These are phyloP conservation scores for Centrocercus urophasianus DNA, from an alignment of 2,113 vertebrate genomes.

Conservation along the genomic window DNA sequence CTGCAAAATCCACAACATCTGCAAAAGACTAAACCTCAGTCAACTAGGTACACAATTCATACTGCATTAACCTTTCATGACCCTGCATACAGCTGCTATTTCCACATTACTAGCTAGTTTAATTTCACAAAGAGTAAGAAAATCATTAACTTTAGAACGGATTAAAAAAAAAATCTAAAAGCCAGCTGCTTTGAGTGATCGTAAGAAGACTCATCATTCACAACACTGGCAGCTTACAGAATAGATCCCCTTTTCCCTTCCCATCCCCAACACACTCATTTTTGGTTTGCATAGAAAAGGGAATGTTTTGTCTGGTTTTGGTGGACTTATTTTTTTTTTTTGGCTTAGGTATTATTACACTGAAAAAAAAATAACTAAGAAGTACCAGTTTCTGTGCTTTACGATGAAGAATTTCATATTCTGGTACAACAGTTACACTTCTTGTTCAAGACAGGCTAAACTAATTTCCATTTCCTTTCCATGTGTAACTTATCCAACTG, in stretches of 20 bases:
- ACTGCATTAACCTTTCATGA: constrained; percentile 1
- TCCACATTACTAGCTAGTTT: neutral
- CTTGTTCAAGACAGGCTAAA: neutral
- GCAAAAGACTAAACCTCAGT: neutral
- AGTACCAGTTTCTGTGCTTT: constrained; percentile 14
- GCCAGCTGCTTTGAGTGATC: neutral
- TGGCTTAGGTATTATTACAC: constrained; percentile 60
- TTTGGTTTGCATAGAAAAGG: constrained; percentile 74
- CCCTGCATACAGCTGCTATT: neutral
- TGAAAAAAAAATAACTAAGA: neutral
- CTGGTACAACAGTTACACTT: constrained; percentile 5
- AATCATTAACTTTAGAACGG: neutral
- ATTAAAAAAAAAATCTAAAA: constrained; percentile 5
- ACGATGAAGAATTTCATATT: constrained; percentile 28
- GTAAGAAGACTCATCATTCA: neutral
- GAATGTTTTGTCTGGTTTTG: neutral
- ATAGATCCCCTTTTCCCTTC: constrained; percentile 5
- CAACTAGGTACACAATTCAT: neutral
- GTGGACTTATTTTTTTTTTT: constrained; percentile 1
- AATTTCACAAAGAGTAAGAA: neutral
- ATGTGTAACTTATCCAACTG: neutral
- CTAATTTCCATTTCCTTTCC: neutral
- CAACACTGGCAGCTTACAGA: neutral
- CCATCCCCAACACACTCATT: neutral
- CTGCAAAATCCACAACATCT: neutral